Evolutionary conservation across 2,888 invertebrate species (phyloP).

Genomic region (Catocala fraxini): DNA sequence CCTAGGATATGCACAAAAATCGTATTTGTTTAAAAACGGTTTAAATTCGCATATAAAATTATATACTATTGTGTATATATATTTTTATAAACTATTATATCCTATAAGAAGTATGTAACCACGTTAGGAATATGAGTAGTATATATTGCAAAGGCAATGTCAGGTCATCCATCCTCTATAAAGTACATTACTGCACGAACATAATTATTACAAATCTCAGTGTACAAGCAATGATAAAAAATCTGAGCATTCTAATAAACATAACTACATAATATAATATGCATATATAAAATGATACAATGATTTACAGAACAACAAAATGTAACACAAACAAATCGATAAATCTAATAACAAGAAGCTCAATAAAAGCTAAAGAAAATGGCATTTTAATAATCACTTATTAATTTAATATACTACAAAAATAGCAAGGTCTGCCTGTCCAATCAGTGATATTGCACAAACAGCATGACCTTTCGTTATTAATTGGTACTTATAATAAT

Average conservation of each 20-base stretch:
- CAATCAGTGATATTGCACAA: no score
- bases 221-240: slow-evolving; percentile 35
- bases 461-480: no score
- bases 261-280: slow-evolving; percentile 20
- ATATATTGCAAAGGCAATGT: slow-evolving; percentile 41
- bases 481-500: no score
- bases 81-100: slow-evolving; percentile 13
- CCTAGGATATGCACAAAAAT: no score
- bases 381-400: slow-evolving; percentile 75
- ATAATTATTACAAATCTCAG: slow-evolving; percentile 26
- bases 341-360: slow-evolving; percentile 67
- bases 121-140: slow-evolving; percentile 17
- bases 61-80: slow-evolving; percentile 25
- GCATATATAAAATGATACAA: slow-evolving; percentile 30
- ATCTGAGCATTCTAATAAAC: slow-evolving; percentile 29
- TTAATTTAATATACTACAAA: slow-evolving; percentile 70
- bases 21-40: no score
- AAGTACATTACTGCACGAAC: slow-evolving; percentile 45
- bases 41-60: no score
- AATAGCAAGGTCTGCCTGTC: no score
- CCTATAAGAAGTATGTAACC: slow-evolving; percentile 8
- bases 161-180: slow-evolving; percentile 25
- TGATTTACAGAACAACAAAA: slow-evolving; percentile 52
- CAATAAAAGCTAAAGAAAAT: slow-evolving; percentile 77
- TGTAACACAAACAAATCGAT: slow-evolving; percentile 46